Percentiles rank a stretch among this genome's conserved stretches.
Evolutionary conservation across 2,888 invertebrate genomes (phyloP).

Genomic region (Troides helena): DNA sequence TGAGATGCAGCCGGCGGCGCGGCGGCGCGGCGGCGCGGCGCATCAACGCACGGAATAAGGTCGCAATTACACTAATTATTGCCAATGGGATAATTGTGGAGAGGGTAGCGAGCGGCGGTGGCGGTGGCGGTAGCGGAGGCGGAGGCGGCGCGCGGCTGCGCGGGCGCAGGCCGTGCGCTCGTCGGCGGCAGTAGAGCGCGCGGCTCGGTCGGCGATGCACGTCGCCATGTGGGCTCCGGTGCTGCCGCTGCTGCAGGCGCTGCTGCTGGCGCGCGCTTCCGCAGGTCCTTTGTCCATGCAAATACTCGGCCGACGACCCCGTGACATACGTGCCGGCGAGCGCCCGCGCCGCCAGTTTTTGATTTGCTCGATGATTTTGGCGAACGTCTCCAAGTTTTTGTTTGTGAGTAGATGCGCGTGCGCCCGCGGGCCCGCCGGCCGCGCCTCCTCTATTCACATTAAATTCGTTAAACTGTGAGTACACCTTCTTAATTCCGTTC

Average conservation of each 20-base stretch:
- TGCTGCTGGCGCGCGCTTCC: conserved; percentile 42
- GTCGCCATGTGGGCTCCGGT: conserved; percentile 34
- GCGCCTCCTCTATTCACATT: too few relatives aligned
- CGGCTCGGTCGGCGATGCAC: conserved; percentile 33
- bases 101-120: conserved; percentile 27
- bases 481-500: too few relatives aligned
- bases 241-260: conserved; percentile 38
- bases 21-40: too few relatives aligned
- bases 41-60: too few relatives aligned
- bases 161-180: conserved; percentile 30
- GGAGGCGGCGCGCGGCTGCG: conserved; percentile 9
- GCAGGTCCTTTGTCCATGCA: conserved; percentile 50
- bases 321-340: conserved; percentile 58
- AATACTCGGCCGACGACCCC: conserved; percentile 67
- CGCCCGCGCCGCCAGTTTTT: conserved; percentile 37
- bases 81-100: conserved; percentile 32
- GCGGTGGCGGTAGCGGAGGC: neutral
- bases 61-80: too few relatives aligned
- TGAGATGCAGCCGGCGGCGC: too few relatives aligned
- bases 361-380: conserved; percentile 37
- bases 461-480: too few relatives aligned
- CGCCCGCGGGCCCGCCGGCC: too few relatives aligned
- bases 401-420: neutral
- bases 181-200: conserved; percentile 30
- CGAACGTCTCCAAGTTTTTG: conserved; percentile 12